Conservation (phyloP, 2,797 vertebrate species). For the Peromyscus aztecus region DNA sequence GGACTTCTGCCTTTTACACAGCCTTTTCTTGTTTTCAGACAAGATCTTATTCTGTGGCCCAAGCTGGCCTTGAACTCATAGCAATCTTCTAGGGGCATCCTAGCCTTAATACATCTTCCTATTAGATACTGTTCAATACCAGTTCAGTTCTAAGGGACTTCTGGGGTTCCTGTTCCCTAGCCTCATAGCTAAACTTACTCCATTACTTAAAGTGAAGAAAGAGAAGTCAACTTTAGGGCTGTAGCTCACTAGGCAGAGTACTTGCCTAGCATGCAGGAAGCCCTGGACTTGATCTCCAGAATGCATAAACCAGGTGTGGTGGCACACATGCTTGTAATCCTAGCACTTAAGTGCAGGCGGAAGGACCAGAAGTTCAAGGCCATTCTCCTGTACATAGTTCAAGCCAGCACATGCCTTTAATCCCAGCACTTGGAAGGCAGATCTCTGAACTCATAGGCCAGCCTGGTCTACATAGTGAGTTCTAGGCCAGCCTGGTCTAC, state of each 20-base stretch:
- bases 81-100: not conserved
- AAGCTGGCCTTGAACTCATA: not conserved
- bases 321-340: not conserved
- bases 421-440: not conserved
- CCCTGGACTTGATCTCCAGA: not conserved
- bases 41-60: not conserved
- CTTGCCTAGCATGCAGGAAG: not conserved
- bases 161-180: not conserved
- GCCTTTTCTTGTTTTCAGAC: not conserved
- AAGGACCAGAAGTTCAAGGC: not conserved
- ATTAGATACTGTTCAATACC: not conserved
- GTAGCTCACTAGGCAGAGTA: not conserved
- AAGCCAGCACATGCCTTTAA: not conserved
- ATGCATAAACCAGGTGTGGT: not conserved
- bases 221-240: not conserved
- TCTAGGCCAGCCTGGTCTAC: not conserved
- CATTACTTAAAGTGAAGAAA: slow-evolving; percentile 38
- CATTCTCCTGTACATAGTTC: not conserved
- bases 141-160: not conserved
- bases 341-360: not conserved
- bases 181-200: not conserved
- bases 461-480: not conserved
- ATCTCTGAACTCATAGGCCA: not conserved
- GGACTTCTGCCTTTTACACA: not conserved
- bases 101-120: not conserved